Evolutionary conservation across 2,797 vertebrate genomes (phyloP).

Genomic region (Eulemur coronatus): DNA sequence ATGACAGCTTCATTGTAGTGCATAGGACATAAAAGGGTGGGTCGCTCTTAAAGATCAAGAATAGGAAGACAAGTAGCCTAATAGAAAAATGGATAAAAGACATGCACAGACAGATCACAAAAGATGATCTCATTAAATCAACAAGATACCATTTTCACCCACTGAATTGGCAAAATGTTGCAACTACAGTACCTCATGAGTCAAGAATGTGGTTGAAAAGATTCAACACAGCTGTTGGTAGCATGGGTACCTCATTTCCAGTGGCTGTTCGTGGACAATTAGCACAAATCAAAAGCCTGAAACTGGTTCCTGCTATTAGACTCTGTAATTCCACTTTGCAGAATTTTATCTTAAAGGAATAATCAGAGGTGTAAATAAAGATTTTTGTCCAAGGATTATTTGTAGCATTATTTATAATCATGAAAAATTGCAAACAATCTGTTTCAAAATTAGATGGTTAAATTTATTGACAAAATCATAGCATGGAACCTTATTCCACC

Average conservation of each 20-base stretch:
- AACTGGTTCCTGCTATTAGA: neutral
- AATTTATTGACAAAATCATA: neutral
- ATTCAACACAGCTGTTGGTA: neutral
- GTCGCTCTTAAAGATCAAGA: neutral
- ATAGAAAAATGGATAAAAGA: neutral
- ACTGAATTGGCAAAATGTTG: neutral
- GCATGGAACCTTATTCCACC: neutral
- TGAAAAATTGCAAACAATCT: neutral
- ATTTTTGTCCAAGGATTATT: neutral
- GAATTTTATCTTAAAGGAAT: neutral
- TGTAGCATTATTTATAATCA: neutral
- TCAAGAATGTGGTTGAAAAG: neutral
- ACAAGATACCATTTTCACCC: neutral
- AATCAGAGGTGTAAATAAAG: neutral
- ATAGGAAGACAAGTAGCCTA: neutral
- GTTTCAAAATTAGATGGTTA: constrained; percentile 34
- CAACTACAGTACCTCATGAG: neutral
- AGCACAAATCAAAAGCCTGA: neutral
- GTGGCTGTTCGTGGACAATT: neutral
- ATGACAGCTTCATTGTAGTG: neutral
- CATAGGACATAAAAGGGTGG: neutral
- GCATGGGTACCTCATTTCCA: neutral
- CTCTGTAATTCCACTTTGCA: neutral
- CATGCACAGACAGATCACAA: neutral
- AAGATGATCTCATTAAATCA: neutral